phyloP scores from a whole-genome alignment of 2,797 vertebrate species.

The Manis crassicaudata region DNA sequence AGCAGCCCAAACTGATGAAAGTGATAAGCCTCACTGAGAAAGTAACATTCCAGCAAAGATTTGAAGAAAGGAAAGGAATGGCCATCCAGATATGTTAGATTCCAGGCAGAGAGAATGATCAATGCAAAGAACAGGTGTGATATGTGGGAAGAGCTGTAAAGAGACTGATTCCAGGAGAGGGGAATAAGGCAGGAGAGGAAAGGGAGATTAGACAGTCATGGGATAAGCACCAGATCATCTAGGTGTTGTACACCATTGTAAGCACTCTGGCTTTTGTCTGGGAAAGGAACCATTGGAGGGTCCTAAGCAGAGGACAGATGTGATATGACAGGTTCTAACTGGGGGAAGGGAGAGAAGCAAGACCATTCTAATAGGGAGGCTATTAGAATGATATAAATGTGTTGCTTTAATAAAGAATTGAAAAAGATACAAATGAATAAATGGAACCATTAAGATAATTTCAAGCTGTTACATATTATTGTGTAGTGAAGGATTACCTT shows the following conservation, averaged over 20 bases:
- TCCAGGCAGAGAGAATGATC: background rate
- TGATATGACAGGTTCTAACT: background rate
- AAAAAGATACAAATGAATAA: background rate
- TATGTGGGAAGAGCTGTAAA: background rate
- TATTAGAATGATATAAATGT: background rate
- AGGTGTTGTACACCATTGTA: background rate
- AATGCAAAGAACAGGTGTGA: background rate
- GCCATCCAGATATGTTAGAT: background rate
- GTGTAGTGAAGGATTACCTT: background rate
- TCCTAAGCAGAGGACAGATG: background rate
- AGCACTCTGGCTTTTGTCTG: background rate
- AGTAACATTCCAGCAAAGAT: background rate
- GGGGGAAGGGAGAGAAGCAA: background rate
- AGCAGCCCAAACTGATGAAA: background rate
- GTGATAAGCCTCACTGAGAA: background rate
- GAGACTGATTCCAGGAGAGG: background rate
- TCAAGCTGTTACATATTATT: background rate
- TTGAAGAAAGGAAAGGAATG: background rate
- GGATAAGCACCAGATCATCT: accelerated
- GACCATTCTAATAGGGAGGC: background rate
- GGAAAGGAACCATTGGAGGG: background rate
- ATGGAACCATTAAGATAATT: background rate
- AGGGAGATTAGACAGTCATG: accelerated
- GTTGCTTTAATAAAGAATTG: background rate
- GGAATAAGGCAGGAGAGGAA: no score